Percentiles rank a stretch among this genome's conserved stretches.
Evolutionary conservation across 1,140 invertebrate genomes (phyloP).

Genomic region (Papilio polyxenes): DNA sequence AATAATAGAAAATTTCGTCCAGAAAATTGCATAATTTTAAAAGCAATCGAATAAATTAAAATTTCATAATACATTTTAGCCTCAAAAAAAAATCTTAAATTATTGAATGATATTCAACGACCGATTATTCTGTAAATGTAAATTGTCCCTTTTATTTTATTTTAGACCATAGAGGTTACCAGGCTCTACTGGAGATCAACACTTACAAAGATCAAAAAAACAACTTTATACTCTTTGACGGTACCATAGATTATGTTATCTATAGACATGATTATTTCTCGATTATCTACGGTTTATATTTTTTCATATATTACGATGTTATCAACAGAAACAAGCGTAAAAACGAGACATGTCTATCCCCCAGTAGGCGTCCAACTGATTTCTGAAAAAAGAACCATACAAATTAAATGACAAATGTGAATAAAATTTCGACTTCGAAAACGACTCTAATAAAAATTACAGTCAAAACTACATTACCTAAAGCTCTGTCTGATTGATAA

Average conservation of each 20-base stretch:
- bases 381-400: constrained; percentile 50
- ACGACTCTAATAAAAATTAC: too few relatives aligned
- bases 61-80: background rate
- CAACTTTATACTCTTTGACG: background rate
- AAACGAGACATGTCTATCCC: constrained; percentile 68
- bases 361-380: constrained; percentile 59
- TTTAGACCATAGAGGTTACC: background rate
- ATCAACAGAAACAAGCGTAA: constrained; percentile 74
- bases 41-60: background rate
- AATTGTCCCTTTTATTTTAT: background rate
- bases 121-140: background rate
- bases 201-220: background rate
- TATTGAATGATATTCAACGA: background rate
- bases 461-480: constrained; percentile 82
- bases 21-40: background rate
- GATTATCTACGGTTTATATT: background rate
- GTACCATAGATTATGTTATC: background rate
- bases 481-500: constrained; percentile 80
- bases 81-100: constrained; percentile 9
- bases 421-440: too few relatives aligned
- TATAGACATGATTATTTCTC: background rate
- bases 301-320: constrained; percentile 1
- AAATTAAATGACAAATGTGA: too few relatives aligned
- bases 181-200: constrained; percentile 13
- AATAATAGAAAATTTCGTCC: background rate